Evolutionary conservation across 1,140 invertebrate species (phyloP), one percentile per base, ranked within the genome.

Genomic region (Euura lappo): DNA sequence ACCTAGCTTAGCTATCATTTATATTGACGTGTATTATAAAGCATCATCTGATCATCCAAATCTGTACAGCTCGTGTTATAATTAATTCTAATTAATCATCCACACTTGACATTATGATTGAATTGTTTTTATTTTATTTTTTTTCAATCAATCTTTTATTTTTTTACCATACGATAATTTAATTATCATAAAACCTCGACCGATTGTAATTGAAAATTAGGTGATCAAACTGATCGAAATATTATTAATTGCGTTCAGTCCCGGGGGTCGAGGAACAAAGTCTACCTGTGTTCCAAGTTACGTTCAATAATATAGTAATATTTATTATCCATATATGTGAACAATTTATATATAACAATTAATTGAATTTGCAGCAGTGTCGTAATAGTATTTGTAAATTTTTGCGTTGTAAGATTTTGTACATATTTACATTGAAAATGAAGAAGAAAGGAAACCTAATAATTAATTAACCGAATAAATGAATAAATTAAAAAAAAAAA

Each of bases 351-450:
- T n/a, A n/a, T n/a, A n/a, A n/a, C 66, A 44, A 68, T 68, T 68
- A 44, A 68, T 42, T 44, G 28, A 28, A 28, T 28, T 28, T 28
- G 28, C 28, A 28, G 28, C 28, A 28, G 66, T 68, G 66, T 68
- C 66, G 13, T 42, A 68, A 28, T 28, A 28, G 28, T 68, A 68
- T 68, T 74, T 78, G 77, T 78, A 78, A 65, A 78, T 72, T 77
- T 28, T 79, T 79, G 75, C 72, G 77, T 79, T 79, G 77, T 79
- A 79, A 76, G 69, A 78, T 78, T 79, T 78, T 79, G 78, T 79
- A 79, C 72, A 79, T 79, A 79, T 69, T 28, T 28, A 28, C 28
- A 28, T 28, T 28, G 28, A 28, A 28, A 28, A 28, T 28, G 28
- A 28, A 28, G 28, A 28, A 28, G 28, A 28, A 28, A 28, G 28